Evolutionary conservation across 1,140 invertebrate genomes (phyloP).

Genomic region (Drosophila auraria): DNA sequence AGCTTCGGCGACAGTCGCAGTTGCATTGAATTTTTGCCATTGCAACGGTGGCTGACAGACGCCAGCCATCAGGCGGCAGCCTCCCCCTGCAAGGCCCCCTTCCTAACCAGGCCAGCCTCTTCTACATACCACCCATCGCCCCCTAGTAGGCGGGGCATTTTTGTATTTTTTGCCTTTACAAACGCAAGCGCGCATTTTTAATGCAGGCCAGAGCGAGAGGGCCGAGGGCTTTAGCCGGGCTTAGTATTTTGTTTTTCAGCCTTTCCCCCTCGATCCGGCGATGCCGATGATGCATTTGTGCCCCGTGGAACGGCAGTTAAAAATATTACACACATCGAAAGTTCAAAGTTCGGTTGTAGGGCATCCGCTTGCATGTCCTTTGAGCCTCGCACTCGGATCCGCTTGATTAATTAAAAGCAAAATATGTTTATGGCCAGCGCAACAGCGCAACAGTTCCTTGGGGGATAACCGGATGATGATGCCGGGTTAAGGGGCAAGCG

Average conservation of each 20-base stretch:
- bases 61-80: conserved; percentile 24
- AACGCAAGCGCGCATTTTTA: conserved; percentile 85
- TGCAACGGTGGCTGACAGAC: conserved; percentile 64
- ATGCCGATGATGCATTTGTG: conserved; percentile 33
- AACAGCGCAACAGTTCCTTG: conserved; percentile 56
- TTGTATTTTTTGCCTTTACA: conserved; percentile 80
- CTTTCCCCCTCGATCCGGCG: conserved; percentile 2
- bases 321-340: conserved; percentile 70
- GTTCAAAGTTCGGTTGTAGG: conserved; percentile 75
- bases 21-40: conserved; percentile 68
- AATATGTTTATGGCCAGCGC: conserved; percentile 69
- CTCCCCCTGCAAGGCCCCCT: neutral
- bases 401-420: conserved; percentile 79
- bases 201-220: conserved; percentile 42
- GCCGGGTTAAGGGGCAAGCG: neutral
- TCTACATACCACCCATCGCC: neutral
- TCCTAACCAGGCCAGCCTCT: neutral
- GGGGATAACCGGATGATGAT: conserved; percentile 46
- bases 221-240: conserved; percentile 48
- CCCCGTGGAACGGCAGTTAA: conserved; percentile 46
- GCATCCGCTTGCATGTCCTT: conserved; percentile 64
- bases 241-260: conserved; percentile 64
- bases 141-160: conserved; percentile 79
- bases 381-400: conserved; percentile 58
- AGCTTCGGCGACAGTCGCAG: conserved; percentile 45